Evolutionary conservation across 2,113 vertebrate species (phyloP), one percentile per base, ranked within the genome.

Genomic region (Semicossyphus pulcher): DNA sequence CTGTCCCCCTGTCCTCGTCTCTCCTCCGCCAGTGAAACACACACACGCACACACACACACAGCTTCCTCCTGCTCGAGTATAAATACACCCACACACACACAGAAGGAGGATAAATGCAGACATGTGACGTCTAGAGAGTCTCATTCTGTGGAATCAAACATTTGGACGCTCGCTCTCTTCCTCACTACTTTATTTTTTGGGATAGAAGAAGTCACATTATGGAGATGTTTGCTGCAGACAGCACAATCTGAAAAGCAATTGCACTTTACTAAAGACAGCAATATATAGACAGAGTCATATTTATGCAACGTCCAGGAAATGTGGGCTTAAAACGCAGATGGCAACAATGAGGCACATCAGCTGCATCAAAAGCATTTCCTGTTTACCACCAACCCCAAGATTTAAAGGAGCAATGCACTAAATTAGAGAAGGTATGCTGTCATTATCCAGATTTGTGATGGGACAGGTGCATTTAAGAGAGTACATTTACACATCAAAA

Each of bases 211-310:
- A 61, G 76, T 41, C 69, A 72, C 82, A 88, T 89, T 86, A 84
- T 88, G 84, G 79, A 82, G 82, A 82, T 62, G 69, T 18, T 63
- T 53, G 74, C 78, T 54, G 83, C 62, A 76, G 57, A 76, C 83
- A 67, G 78, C 48, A 57, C 74, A 21, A 68, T 90, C 88, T 78
- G 28, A 86, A 88, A 91, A 79, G 88, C 90, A 90, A 85, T 88
- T 68, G 21, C 58, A 79, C 69, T 85, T 73, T 72, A 78, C 42
- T 57, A 80, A 88, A 87, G 78, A 70, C 63, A 71, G 76, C 74
- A 79, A 78, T 61, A 73, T 68, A 61, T 12, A 77, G 74, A 68
- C 72, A 18, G 57, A 72, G 78, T 65, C 31, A 39, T 51, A 51
- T 72, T 66, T 34, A 61, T 80, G 74, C 74, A 49, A 14, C 5